Conservation (phyloP, 2,888 invertebrate genomes). For the Heliconius aoede region DNA sequence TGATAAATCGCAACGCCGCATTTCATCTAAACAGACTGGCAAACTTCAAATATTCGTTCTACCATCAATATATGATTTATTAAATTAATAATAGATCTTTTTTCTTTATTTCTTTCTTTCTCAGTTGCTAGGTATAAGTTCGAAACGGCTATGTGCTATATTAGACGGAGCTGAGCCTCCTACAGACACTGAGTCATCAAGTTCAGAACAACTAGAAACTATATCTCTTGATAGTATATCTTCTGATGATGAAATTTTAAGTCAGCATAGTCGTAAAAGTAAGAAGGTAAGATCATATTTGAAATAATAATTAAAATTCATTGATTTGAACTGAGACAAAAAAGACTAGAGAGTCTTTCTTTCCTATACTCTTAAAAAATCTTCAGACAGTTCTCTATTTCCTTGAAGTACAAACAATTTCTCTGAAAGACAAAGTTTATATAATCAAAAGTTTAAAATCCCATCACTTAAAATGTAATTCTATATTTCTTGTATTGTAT, state of each 20-base stretch:
- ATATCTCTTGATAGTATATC: constrained; percentile 86
- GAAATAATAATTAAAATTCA: not conserved
- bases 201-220: constrained; percentile 74
- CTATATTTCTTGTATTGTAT: no score
- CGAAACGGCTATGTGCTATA: constrained; percentile 83
- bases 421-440: no score
- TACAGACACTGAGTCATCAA: constrained; percentile 77
- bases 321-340: no score
- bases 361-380: no score
- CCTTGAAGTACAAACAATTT: no score
- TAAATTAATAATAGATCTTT: not conserved
- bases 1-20: not conserved
- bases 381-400: no score
- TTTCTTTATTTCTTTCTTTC: constrained; percentile 27
- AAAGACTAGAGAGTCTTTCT: no score
- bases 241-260: constrained; percentile 77
- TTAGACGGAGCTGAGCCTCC: constrained; percentile 79
- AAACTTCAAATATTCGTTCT: not conserved
- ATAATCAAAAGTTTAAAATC: no score
- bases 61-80: not conserved
- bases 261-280: constrained; percentile 59
- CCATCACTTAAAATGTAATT: no score
- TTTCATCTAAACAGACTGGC: not conserved
- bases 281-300: constrained; percentile 61
- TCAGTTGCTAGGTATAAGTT: constrained; percentile 84